A percentile compares a stretch with the other conserved stretches of the same genome.
Evolutionary conservation across 2,797 vertebrate species (phyloP).

Genomic region (Carduelis carduelis): DNA sequence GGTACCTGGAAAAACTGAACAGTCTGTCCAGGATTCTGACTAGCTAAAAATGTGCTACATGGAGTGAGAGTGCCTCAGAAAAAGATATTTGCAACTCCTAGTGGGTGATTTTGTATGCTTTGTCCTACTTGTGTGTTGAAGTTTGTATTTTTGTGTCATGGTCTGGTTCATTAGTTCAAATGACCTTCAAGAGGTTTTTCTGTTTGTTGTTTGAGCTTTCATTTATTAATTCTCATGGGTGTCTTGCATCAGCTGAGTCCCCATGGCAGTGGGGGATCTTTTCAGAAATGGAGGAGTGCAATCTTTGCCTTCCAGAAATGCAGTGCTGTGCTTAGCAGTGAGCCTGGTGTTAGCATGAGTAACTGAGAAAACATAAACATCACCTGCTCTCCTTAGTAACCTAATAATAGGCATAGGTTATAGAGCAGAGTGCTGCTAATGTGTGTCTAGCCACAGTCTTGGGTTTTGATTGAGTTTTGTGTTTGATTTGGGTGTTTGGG

Average conservation of each 20-base stretch:
- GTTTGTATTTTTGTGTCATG: background rate
- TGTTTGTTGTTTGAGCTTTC: background rate
- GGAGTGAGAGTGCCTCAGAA: background rate
- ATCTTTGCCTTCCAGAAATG: background rate
- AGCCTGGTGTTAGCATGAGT: background rate
- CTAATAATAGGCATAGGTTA: background rate
- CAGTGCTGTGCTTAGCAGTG: background rate
- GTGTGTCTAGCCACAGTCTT: background rate
- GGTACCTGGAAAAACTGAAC: background rate
- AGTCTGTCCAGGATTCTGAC: background rate
- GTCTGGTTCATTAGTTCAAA: background rate
- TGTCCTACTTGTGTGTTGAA: background rate
- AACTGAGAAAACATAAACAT: background rate
- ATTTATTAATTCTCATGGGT: background rate
- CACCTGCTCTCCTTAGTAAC: background rate
- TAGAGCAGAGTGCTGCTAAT: fast-evolving
- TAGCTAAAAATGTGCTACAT: background rate
- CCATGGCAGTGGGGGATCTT: background rate
- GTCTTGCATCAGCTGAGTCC: background rate
- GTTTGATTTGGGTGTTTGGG: background rate
- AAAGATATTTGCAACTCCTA: background rate
- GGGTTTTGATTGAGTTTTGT: background rate
- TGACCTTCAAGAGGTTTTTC: background rate
- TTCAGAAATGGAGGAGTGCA: background rate
- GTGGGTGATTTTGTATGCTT: background rate